A percentile compares a stretch with the other conserved stretches of the same genome.
Evolutionary conservation across 1,140 invertebrate genomes (phyloP).

Genomic region (Drosophila bifasciata): DNA sequence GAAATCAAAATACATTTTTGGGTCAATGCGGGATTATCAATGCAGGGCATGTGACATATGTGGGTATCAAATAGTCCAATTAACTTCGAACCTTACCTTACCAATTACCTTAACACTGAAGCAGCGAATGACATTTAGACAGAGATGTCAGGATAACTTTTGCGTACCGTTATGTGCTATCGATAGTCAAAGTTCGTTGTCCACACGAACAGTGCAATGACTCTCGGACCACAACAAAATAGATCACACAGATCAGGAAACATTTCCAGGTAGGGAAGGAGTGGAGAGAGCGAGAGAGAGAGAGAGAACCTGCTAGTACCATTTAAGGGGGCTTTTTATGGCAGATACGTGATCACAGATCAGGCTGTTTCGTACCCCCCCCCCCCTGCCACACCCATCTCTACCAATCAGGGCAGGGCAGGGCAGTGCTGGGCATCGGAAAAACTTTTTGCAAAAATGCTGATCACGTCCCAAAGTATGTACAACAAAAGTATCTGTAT

Average conservation of each 20-base stretch:
- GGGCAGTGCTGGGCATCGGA: no score
- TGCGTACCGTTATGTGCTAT: slow-evolving; percentile 9
- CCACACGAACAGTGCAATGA: slow-evolving; percentile 49
- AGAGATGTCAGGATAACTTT: slow-evolving; percentile 13
- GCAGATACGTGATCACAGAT: slow-evolving; percentile 66
- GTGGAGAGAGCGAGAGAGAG: not conserved
- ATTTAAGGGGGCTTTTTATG: slow-evolving; percentile 51
- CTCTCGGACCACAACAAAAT: slow-evolving; percentile 22
- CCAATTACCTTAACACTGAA: no score
- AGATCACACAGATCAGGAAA: slow-evolving; percentile 23
- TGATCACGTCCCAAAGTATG: slow-evolving; percentile 34
- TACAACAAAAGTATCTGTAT: slow-evolving; percentile 14
- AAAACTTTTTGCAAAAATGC: slow-evolving; percentile 38
- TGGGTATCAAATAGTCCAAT: slow-evolving; percentile 16
- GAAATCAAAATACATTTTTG: slow-evolving; percentile 41
- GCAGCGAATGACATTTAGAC: no score
- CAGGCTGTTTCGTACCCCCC: slow-evolving; percentile 7
- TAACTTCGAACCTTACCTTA: no score
- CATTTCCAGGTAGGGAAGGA: slow-evolving; percentile 24
- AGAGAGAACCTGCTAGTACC: slow-evolving; percentile 12
- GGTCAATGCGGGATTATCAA: slow-evolving; percentile 57
- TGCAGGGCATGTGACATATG: slow-evolving; percentile 9
- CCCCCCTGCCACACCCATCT: not conserved
- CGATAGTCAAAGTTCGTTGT: slow-evolving; percentile 32
- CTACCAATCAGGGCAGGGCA: not conserved